Conservation (phyloP, 2,797 vertebrate species). For the Platalea minor region DNA sequence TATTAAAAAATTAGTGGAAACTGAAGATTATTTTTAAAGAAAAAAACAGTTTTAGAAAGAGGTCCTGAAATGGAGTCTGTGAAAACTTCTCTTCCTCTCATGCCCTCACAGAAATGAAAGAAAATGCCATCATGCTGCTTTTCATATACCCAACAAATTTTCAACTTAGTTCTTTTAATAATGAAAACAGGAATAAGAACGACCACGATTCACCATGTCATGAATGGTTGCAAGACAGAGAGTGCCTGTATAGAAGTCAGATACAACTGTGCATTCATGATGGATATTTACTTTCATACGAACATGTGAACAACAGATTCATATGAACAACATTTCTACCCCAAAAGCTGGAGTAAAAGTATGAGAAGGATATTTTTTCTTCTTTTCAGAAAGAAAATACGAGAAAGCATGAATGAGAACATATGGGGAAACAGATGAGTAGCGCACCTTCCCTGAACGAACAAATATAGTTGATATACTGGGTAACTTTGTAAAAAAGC, state of each 20-base stretch:
- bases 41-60: neutral
- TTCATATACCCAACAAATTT: neutral
- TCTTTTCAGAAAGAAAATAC: neutral
- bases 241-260: neutral
- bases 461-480: neutral
- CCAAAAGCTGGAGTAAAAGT: neutral
- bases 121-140: neutral
- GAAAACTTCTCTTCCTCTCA: neutral
- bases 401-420: neutral
- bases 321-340: neutral
- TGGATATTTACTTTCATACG: neutral
- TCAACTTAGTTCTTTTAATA: neutral
- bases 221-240: neutral
- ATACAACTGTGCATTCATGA: neutral
- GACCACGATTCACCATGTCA: neutral
- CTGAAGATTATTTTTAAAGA: neutral
- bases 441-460: accelerated
- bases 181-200: neutral
- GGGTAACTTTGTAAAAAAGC: neutral
- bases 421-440: neutral
- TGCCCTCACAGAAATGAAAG: neutral
- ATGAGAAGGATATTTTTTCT: neutral
- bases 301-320: neutral
- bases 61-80: neutral
- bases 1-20: neutral